Conservation (phyloP, 2,797 vertebrate species). For the Gephyroberyx darwinii region DNA sequence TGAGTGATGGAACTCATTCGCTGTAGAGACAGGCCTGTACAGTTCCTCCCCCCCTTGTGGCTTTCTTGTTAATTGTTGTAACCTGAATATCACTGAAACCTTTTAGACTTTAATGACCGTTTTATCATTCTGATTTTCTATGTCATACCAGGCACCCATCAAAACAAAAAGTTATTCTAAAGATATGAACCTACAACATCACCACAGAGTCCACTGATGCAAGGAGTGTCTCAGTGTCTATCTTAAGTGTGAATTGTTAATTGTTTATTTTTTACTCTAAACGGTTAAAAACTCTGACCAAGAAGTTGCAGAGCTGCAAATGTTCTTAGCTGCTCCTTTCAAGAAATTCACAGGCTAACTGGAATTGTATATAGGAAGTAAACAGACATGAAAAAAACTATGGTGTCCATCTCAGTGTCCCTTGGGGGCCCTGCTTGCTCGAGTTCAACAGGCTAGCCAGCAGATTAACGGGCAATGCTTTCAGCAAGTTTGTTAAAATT, state of each 20-base stretch:
- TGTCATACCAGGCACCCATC: neutral
- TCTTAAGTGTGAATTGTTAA: too few relatives aligned
- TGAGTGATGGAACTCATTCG: constrained; percentile 60
- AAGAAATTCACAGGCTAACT: neutral
- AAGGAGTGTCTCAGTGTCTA: neutral
- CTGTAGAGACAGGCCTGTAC: constrained; percentile 43
- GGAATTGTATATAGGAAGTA: constrained; percentile 20
- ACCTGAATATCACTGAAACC: constrained; percentile 22
- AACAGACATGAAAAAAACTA: constrained; percentile 19
- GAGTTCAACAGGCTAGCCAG: constrained; percentile 14
- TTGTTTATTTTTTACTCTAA: too few relatives aligned
- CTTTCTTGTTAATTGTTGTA: constrained; percentile 39
- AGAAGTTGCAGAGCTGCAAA: neutral
- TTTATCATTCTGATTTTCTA: neutral
- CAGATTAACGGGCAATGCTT: constrained; percentile 46
- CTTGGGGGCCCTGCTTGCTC: constrained; percentile 9
- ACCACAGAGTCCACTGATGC: too few relatives aligned
- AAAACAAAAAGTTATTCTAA: too few relatives aligned
- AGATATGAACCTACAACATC: too few relatives aligned
- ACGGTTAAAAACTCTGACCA: neutral
- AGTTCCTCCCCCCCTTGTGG: neutral
- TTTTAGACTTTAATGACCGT: constrained; percentile 27
- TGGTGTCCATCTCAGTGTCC: constrained; percentile 28
- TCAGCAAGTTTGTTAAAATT: constrained; percentile 14
- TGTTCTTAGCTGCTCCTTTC: neutral